phyloP scores from a whole-genome alignment of 2,113 vertebrate genomes.

The Murina feae region DNA sequence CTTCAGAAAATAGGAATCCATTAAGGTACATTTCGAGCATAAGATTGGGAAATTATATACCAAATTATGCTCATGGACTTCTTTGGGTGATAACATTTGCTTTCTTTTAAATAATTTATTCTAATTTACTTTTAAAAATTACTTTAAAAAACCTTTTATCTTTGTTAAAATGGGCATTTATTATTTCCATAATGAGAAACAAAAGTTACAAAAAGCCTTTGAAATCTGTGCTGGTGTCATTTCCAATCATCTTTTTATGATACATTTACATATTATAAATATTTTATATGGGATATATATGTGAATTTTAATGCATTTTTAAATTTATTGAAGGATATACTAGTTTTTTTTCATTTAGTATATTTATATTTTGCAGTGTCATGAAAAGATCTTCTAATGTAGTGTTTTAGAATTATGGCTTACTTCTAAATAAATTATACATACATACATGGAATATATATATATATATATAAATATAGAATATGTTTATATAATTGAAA shows the following conservation, averaged over 20 bases:
- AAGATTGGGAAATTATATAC: neutral
- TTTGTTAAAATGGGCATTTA: neutral
- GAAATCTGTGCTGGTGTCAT: neutral
- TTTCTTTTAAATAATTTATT: neutral
- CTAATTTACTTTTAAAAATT: neutral
- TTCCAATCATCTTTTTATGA: neutral
- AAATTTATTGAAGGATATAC: neutral
- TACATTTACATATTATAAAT: neutral
- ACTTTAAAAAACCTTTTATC: neutral
- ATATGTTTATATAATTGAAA: neutral
- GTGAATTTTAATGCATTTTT: neutral
- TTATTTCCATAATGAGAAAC: neutral
- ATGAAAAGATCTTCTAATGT: neutral
- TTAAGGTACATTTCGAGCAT: neutral
- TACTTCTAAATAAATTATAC: constrained; percentile 13
- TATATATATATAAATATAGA: neutral
- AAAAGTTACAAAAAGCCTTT: neutral
- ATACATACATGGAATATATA: neutral
- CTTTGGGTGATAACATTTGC: neutral
- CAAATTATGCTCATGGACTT: neutral
- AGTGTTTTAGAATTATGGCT: neutral
- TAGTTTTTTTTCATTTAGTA: neutral
- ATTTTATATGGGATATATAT: neutral
- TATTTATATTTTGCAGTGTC: neutral
- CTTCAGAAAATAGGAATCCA: neutral